Percentiles rank a stretch among this genome's conserved stretches.
phyloP scores from a whole-genome alignment of 2,113 vertebrate genomes.

The Pterophyllum scalare region DNA sequence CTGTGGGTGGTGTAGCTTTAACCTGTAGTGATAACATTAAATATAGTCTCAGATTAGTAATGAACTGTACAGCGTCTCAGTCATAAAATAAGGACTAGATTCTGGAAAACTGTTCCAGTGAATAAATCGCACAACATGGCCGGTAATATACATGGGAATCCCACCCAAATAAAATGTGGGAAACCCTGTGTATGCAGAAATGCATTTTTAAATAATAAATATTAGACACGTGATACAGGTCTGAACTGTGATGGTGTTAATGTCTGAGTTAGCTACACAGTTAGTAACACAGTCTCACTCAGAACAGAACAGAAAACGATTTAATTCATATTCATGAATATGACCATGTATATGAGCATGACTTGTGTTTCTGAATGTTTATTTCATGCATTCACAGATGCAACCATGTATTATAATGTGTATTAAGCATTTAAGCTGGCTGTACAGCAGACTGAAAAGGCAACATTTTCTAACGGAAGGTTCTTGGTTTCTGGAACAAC shows the following conservation, averaged over 20 bases:
- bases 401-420: no score
- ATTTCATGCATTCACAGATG: background rate
- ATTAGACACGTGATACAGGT: background rate
- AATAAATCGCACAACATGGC: no score
- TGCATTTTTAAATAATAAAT: no score
- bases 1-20: background rate
- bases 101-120: no score
- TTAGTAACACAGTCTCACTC: fast-evolving
- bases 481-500: background rate
- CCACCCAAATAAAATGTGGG: no score
- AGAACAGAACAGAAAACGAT: background rate
- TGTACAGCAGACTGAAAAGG: no score
- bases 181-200: no score
- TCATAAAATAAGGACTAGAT: background rate
- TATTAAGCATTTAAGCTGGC: no score
- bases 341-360: background rate
- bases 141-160: no score
- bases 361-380: background rate
- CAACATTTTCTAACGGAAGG: no score
- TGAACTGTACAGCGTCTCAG: background rate
- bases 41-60: background rate
- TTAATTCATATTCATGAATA: background rate
- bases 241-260: background rate
- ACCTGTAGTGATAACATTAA: background rate
- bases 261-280: background rate